phyloP scores from a whole-genome alignment of 2,797 vertebrate genomes.

The Urophycis tenuis region DNA sequence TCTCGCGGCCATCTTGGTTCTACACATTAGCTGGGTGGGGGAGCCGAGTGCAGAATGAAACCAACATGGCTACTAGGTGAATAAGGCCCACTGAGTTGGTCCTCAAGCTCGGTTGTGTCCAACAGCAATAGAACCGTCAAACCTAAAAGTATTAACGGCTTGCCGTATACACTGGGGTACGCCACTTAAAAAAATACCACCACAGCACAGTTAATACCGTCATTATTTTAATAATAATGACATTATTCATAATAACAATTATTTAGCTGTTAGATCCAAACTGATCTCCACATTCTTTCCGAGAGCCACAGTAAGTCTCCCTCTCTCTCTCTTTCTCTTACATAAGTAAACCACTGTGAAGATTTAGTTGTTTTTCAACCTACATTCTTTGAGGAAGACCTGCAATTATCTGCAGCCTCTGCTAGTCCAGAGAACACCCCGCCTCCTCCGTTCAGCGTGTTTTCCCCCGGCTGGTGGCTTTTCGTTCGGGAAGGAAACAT shows the following conservation, averaged over 20 bases:
- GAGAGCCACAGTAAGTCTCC: not conserved
- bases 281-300: not conserved
- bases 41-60: not conserved
- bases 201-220: not conserved
- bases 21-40: not conserved
- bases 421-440: not conserved
- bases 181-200: not conserved
- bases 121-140: too few species aligned
- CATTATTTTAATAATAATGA: not conserved
- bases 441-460: not conserved
- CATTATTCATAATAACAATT: not conserved
- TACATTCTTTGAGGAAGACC: not conserved
- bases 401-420: not conserved
- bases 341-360: not conserved
- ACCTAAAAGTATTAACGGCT: not conserved
- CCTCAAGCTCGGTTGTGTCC: too few species aligned
- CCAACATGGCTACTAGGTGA: not conserved
- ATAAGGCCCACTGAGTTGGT: too few species aligned
- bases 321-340: not conserved
- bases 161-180: not conserved
- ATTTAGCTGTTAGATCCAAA: not conserved
- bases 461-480: not conserved
- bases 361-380: not conserved
- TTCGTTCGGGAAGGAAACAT: not conserved
- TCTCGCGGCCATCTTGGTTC: not conserved